phyloP scores from a whole-genome alignment of 2,113 vertebrate species.

The Tetraodon nigroviridis region DNA sequence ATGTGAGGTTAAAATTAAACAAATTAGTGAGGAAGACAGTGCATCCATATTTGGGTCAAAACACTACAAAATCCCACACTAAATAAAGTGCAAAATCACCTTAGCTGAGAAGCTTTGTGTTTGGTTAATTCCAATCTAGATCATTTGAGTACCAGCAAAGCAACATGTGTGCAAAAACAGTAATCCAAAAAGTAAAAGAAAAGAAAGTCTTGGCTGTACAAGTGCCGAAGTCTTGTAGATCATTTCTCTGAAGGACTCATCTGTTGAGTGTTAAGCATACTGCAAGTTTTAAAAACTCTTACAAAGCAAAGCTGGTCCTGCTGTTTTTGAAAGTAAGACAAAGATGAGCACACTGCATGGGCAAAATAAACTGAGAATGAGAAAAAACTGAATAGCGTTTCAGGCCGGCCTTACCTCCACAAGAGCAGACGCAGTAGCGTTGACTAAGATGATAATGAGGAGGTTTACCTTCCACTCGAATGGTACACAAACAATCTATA shows the following conservation, averaged over 20 bases:
- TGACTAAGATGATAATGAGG: constrained; percentile 79
- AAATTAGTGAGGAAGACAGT: constrained; percentile 19
- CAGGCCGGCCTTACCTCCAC: constrained; percentile 83
- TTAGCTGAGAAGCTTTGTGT: background rate
- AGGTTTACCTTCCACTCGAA: constrained; percentile 82
- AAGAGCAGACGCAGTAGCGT: constrained; percentile 78
- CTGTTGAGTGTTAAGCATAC: background rate
- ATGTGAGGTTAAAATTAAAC: constrained; percentile 27
- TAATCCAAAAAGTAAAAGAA: constrained; percentile 14
- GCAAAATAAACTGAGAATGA: constrained; percentile 42
- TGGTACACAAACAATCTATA: constrained; percentile 90
- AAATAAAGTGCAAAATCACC: background rate
- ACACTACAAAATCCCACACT: background rate
- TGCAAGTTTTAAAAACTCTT: constrained; percentile 6
- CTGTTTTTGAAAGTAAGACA: constrained; percentile 39
- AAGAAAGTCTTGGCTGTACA: no score
- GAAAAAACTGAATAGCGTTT: constrained; percentile 17
- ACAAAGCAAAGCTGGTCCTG: constrained; percentile 19
- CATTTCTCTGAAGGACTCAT: no score
- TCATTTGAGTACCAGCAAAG: constrained; percentile 28
- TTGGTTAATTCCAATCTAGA: constrained; percentile 7
- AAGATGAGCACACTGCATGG: constrained; percentile 65
- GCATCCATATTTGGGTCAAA: constrained; percentile 1
- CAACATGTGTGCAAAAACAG: constrained; percentile 27
- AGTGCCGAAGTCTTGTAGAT: no score